Evolutionary conservation across 2,888 invertebrate genomes (phyloP), one percentile per base, ranked within the genome.

Genomic region (Flexamia atlantica): DNA sequence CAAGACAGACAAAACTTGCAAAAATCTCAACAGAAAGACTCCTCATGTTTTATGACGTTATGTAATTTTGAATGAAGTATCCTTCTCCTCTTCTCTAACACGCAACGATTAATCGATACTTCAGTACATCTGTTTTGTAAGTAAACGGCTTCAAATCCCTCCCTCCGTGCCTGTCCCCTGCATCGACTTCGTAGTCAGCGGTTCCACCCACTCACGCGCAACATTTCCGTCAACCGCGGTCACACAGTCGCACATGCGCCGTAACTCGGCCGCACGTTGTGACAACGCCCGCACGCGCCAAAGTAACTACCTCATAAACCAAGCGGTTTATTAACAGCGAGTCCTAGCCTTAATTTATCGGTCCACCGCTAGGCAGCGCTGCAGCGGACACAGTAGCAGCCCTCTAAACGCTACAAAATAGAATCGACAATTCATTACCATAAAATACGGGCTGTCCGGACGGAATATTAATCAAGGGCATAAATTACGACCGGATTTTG

Each of bases 341-440:
- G 64, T 9, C 64, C 28, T 1, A 12, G 14, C 7, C 10, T n/a
- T 53, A 50, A 53, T 53, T 53, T 53, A 64, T 30, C 64, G 64
- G 30, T 14, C 23, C 14, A 23, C 23, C 64, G 64, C 57, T 7
- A 28, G 64, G 5, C 30, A 25, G 64, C 4, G 72, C 30, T 5
- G 40, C 40, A 9, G 20, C 25, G 53, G 53, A 2, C 23, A 53
- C 53, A 23, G 53, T 53, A 23, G 72, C 40, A 5, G 72, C 25
- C 42, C 20, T 72, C 72, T 72, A 72, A 72, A 72, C 40, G 20
- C 40, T 72, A 72, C 72, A 42, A 23, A 72, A 72, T 40, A 72
- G 72, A 72, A 40, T 40, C 40, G 40, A 72, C 72, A 32, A 72
- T 72, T 72, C 72, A 72, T 72, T 72, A 72, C 40, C 40, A 72